Conservation (phyloP, 2,113 vertebrate species). For the Salvelinus namaycush region DNA sequence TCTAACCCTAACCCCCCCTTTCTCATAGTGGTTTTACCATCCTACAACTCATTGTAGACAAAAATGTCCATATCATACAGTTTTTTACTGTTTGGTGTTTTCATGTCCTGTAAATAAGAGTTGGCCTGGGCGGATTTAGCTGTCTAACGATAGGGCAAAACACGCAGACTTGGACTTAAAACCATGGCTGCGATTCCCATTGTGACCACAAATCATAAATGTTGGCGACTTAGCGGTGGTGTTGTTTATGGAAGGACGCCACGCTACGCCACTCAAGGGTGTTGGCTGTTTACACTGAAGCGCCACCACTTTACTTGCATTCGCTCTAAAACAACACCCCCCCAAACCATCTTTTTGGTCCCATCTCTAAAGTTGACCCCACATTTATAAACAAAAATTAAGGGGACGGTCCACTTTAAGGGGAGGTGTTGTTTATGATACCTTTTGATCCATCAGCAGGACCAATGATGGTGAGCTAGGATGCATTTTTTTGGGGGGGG, state of each 20-base stretch:
- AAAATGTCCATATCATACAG: constrained; percentile 50
- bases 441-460: constrained; percentile 2
- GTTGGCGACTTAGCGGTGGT: constrained; percentile 61
- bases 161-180: constrained; percentile 59
- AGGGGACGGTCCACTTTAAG: constrained; percentile 27
- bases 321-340: constrained; percentile 56
- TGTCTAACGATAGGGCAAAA: constrained; percentile 62
- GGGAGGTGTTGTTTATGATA: constrained; percentile 33
- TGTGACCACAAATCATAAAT: constrained; percentile 71
- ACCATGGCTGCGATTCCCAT: constrained; percentile 59
- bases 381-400: constrained; percentile 38
- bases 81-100: constrained; percentile 57
- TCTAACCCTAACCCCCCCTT: neutral
- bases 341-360: constrained; percentile 54
- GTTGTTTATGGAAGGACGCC: constrained; percentile 73
- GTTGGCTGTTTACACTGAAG: constrained; percentile 75
- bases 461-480: neutral
- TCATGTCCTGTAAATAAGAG: constrained; percentile 65
- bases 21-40: constrained; percentile 38
- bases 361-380: constrained; percentile 53
- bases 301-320: constrained; percentile 53
- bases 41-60: constrained; percentile 57
- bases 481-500: constrained; percentile 13
- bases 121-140: constrained; percentile 63
- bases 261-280: constrained; percentile 65